Base-by-base conservation (phyloP, 2,888 invertebrate genomes). In the Dynastes hyllus region DNA sequence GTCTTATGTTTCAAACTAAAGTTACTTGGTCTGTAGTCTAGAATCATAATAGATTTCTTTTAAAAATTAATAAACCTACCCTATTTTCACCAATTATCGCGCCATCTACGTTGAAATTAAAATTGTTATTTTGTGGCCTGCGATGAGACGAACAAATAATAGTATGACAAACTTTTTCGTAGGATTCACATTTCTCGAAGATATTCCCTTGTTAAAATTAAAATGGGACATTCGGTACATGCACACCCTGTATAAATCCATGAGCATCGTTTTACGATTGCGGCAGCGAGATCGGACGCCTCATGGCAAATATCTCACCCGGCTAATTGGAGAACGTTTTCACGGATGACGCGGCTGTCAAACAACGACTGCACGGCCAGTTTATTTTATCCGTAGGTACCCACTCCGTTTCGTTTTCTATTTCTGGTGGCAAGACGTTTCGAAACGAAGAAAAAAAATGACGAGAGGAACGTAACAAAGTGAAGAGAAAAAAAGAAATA, bases 311-410 rank as follows among this genome's bases (percentile, higher is more conserved):
- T 88, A 87, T 88, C 87, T 88, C 88, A 88, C 85, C 83, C 87
- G 85, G 86, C 87, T 88, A 88, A 88, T 88, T 88, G 87, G 87
- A 84, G 86, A 86, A 84, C 87, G 86, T 87, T 88, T 87, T 87
- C 87, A 86, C 86, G 87, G 87, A 82, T 86, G 87, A 88, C 87
- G 85, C 85, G 81, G 81, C 84, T 87, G 88, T 88, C 88, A 88
- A 88, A 88, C 87, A 86, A 85, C 85, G 83, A 81, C 84, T 81
- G 84, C 83, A 82, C 80, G 81, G 84, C 82, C 84, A 84, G 85
- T 87, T 86, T 84, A 86, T 87, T 87, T 86, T 84, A 83, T 83
- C 80, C 81, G 73, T 80, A 50, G 22, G 66, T 40, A 37, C 69
- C 27, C 66, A 66, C 80, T 78, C 27, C 37, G 53, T 81, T 82